Conservation (phyloP, 2,113 vertebrate species). For the Halichoerus grypus region DNA sequence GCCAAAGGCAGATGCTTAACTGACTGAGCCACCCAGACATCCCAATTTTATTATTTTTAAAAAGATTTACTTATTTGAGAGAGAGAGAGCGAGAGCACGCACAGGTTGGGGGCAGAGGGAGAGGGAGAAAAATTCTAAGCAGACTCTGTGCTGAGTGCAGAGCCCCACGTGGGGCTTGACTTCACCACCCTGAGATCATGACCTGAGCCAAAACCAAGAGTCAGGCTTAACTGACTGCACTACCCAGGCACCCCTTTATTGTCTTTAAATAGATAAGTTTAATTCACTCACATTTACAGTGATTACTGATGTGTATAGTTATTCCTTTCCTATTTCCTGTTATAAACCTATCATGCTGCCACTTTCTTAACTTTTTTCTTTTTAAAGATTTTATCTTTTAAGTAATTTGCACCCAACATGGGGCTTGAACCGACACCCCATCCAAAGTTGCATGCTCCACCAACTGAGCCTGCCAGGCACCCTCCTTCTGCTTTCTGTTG, state of each 20-base stretch:
- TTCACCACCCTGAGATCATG: not conserved
- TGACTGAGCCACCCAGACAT: too few relatives aligned
- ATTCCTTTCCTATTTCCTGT: not conserved
- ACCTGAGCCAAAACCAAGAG: not conserved
- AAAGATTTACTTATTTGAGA: not conserved
- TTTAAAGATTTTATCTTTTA: not conserved
- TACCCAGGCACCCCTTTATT: not conserved
- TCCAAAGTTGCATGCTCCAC: not conserved
- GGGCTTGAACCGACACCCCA: not conserved
- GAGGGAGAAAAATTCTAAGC: not conserved
- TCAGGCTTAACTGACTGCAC: not conserved
- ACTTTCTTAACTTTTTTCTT: not conserved
- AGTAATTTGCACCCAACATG: not conserved
- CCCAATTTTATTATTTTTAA: not conserved
- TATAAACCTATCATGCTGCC: not conserved
- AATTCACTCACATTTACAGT: not conserved
- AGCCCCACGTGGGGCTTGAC: not conserved
- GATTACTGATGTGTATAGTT: not conserved
- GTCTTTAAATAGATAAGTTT: not conserved
- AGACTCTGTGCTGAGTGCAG: not conserved
- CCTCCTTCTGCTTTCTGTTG: not conserved
- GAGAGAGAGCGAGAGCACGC: not conserved
- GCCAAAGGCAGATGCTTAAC: too few relatives aligned
- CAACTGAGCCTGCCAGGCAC: not conserved
- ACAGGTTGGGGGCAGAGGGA: not conserved